These are phyloP conservation scores for Ostrea edulis DNA, from an alignment of 1,140 invertebrate species.

Conservation along the genomic window DNA sequence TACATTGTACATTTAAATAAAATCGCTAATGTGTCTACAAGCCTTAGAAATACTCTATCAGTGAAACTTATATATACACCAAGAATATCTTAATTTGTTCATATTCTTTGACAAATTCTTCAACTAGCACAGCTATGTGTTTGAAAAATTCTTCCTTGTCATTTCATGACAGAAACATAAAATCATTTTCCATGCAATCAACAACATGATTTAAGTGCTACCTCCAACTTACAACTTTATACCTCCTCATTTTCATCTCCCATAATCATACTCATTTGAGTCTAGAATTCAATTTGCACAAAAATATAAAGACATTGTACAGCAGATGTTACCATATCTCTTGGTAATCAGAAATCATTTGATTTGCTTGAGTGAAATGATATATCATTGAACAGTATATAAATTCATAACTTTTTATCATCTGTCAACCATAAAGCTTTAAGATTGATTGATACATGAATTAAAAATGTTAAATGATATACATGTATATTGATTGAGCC, in stretches of 20 bases:
- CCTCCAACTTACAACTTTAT: background rate
- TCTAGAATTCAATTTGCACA: slow-evolving; percentile 16
- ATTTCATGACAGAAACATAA: background rate
- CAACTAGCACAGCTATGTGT: too few species aligned
- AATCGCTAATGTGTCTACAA: background rate
- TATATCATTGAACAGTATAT: too few species aligned
- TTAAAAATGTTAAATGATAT: too few species aligned
- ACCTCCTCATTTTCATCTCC: slow-evolving; percentile 25
- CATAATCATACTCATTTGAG: slow-evolving; percentile 30
- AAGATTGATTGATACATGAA: too few species aligned
- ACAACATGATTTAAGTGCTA: background rate
- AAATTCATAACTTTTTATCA: too few species aligned
- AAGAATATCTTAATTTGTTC: background rate
- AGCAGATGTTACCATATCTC: background rate
- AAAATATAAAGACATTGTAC: background rate
- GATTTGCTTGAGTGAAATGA: too few species aligned
- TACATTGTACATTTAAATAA: background rate
- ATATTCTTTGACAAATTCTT: too few species aligned
- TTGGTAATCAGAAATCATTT: too few species aligned
- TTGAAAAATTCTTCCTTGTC: too few species aligned
- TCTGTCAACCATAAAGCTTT: too few species aligned
- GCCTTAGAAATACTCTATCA: background rate
- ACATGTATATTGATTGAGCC: too few species aligned
- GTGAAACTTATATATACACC: background rate
- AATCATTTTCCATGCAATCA: background rate